Evolutionary conservation across 64 coral and sea anemone species (phyloP), one percentile per base, ranked within the genome.

Genomic region (Orbicella faveolata): DNA sequence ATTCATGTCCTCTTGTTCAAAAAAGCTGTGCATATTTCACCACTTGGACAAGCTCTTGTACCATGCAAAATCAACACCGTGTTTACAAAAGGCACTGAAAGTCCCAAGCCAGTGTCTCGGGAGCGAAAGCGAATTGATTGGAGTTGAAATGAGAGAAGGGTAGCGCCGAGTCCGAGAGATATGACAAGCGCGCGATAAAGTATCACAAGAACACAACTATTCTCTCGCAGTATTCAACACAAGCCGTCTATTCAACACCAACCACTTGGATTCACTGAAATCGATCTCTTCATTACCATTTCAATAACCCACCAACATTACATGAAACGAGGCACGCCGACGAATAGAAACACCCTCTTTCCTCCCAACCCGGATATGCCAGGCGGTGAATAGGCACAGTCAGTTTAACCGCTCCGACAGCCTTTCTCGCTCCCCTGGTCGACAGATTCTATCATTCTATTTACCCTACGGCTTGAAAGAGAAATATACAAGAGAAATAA

Each of bases 241-340:
- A 89, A 84, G 76, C 72, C 73, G 83, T 89, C 92, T 94, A 94
- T 94, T 94, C 87, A 94, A 94, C 87, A 76, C 87, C 57, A 84
- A 89, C 92, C 87, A 89, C 89, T 94, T 89, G 79, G 35, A 82
- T 89, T 88, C 92, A 75, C 79, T 94, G 92, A 94, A 94, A 94
- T 72, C 92, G 87, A 94, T 94, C 87, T 88, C 87, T 94, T 94
- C 87, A 94, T 94, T 94, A 89, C 92, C 92, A 94, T 94, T 94
- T 94, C 87, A 94, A 94, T 83, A 94, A 89, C 81, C 81, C 72
- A 74, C 92, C 68, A 87, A 89, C 79, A 83, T 83, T 83, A 87
- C 87, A 89, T 89, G 92, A 81, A 61, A 78, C 37, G 76, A 74
- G 87, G 92, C 87, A 89, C 79, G 87, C 87, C 87, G 92, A 83